Evolutionary conservation across 2,113 vertebrate genomes (phyloP), one percentile per base, ranked within the genome.

Genomic region (Lampris incognitus): DNA sequence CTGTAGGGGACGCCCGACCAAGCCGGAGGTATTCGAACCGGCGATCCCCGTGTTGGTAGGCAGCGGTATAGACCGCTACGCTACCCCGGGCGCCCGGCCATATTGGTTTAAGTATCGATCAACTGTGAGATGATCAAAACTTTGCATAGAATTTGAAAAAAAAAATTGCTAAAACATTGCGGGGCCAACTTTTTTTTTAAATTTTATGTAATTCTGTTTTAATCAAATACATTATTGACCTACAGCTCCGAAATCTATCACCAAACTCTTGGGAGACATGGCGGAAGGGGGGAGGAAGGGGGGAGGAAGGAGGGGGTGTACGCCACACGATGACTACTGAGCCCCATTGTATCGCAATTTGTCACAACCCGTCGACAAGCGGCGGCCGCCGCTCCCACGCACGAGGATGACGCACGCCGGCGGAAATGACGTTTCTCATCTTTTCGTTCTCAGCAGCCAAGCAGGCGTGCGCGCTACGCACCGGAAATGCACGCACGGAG

Each of bases 261-360:
- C 67, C 13, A 9, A 56, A 63, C 42, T 71, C 59, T 58, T 70
- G 76, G 73, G 77, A 56, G 7, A 76, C 0, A 76, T 55, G 58
- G 13, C 79, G 69, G n/a, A 52, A 74, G 69, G 54, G 51, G 49
- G 13, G 52, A 10, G 3, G 13, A n/a, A 55, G 54, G 36, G 62
- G 40, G 67, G 36, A 4, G 6, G 24, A 44, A 49, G 38, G 46
- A 81, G 60, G 76, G 63, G 62, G 65, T 69, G 67, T 69, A 80
- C 81, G 81, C 49, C 57, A 66, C 74, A 81, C 74, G 76, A 81
- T 74, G 82, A 76, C 87, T 73, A 59, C 85, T 86, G 83, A 90
- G 88, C 83, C 71, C 86, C 73, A 86, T 91, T 90, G 89, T 90
- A 49, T 79, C 64, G 82, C 81, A 82, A 88, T 90, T 87, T 90